Percentiles rank a stretch among this genome's conserved stretches.
These are phyloP conservation scores for Ricordea florida DNA, from an alignment of 92 coral and sea anemone species.

Conservation along the genomic window DNA sequence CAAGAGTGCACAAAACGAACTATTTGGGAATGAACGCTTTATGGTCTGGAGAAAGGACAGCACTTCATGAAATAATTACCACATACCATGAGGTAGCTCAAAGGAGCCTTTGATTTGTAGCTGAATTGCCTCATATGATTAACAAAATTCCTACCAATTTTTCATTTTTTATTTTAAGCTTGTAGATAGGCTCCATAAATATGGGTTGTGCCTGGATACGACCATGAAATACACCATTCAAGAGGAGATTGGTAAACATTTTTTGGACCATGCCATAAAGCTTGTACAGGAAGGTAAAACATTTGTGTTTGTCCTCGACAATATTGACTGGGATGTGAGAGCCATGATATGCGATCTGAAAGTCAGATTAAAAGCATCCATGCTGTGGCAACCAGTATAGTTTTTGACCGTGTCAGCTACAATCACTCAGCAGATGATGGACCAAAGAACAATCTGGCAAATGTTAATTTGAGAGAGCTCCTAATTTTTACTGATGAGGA, in stretches of 20 bases:
- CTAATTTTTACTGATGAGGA: neutral
- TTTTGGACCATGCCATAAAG: conserved; percentile 26
- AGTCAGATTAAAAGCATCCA: conserved; percentile 51
- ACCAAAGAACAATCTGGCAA: conserved; percentile 41
- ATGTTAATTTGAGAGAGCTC: conserved; percentile 29
- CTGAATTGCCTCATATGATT: too few species aligned
- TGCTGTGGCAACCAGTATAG: conserved; percentile 61
- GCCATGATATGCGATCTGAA: conserved; percentile 33
- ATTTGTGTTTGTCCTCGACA: conserved; percentile 43
- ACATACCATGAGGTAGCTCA: too few species aligned
- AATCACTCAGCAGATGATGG: conserved; percentile 30
- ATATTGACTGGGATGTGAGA: conserved; percentile 54
- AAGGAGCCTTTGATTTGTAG: too few species aligned
- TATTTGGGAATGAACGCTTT: too few species aligned
- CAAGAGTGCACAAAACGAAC: too few species aligned
- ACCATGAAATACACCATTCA: conserved; percentile 35
- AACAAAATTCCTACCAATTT: too few species aligned
- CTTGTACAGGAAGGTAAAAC: conserved; percentile 34
- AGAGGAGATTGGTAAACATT: conserved; percentile 37
- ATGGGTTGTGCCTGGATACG: conserved; percentile 46
- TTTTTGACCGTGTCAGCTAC: conserved; percentile 52
- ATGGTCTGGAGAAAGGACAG: too few species aligned
- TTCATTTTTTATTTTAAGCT: conserved; percentile 26
- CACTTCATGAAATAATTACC: too few species aligned
- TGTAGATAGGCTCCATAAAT: conserved; percentile 41